Percentiles rank a stretch among this genome's conserved stretches.
These are phyloP conservation scores for Corydoras sp. DNA, from an alignment of 2,113 vertebrate genomes.

Conservation along the genomic window DNA sequence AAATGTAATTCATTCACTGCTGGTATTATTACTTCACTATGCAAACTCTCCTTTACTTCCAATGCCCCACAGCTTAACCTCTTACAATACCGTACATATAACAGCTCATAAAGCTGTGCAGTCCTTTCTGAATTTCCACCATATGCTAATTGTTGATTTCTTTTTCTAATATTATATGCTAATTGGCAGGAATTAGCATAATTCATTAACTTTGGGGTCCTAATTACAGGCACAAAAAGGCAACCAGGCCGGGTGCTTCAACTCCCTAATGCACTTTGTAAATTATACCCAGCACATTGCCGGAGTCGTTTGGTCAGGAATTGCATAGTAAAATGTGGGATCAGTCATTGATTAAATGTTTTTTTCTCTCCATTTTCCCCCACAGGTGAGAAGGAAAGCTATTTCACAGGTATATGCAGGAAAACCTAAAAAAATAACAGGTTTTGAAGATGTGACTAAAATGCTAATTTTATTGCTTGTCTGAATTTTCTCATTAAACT, in stretches of 20 bases:
- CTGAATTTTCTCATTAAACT: no score
- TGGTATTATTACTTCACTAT: no score
- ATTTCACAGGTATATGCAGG: conserved; percentile 44
- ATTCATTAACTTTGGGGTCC: conserved; percentile 74
- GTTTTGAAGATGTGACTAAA: conserved; percentile 35
- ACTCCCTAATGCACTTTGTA: conserved; percentile 60
- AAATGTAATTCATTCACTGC: no score
- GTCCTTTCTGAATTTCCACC: conserved; percentile 62
- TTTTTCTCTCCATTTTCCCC: conserved; percentile 53
- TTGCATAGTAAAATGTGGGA: conserved; percentile 58
- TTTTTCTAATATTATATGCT: conserved; percentile 72
- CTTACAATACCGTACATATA: conserved; percentile 51
- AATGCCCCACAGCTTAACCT: conserved; percentile 31
- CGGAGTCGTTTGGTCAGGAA: conserved; percentile 59
- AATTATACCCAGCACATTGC: conserved; percentile 57
- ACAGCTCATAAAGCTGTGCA: conserved; percentile 57
- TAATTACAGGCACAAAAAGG: conserved; percentile 68
- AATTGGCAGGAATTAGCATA: conserved; percentile 72
- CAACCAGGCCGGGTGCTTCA: conserved; percentile 54
- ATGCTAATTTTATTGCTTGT: conserved; percentile 46
- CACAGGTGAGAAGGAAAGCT: conserved; percentile 57
- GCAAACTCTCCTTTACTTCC: not conserved
- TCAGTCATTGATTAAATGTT: conserved; percentile 67
- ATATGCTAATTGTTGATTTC: conserved; percentile 70
- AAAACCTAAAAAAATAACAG: conserved; percentile 41